phyloP scores from a whole-genome alignment of 2,113 vertebrate genomes.

The Pterophyllum scalare region DNA sequence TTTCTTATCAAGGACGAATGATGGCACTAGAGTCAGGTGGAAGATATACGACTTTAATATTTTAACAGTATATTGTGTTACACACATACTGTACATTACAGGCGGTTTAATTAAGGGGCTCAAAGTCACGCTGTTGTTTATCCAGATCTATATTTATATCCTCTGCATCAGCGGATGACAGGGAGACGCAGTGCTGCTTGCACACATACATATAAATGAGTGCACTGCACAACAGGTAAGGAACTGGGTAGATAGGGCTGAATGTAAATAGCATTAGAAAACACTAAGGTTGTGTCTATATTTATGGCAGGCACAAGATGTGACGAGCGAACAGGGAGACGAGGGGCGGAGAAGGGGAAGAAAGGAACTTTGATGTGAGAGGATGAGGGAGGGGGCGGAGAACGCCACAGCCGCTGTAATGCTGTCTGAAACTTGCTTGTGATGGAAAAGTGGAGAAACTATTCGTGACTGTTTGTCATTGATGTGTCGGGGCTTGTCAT shows the following conservation, averaged over 20 bases:
- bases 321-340: conserved; percentile 17
- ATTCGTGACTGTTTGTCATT: conserved; percentile 42
- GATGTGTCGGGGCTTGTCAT: conserved; percentile 48
- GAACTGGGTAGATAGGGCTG: conserved; percentile 34
- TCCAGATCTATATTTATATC: background rate
- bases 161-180: conserved; percentile 27
- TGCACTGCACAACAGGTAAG: conserved; percentile 29
- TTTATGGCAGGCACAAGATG: conserved; percentile 37
- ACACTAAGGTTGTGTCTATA: conserved; percentile 38
- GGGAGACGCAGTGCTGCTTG: conserved; percentile 28
- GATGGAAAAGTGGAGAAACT: conserved; percentile 28
- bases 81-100: background rate
- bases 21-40: background rate
- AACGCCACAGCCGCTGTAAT: conserved; percentile 28
- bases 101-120: background rate
- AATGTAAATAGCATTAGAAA: conserved; percentile 50
- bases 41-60: background rate
- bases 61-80: background rate
- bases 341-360: background rate
- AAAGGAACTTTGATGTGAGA: conserved; percentile 37
- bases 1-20: background rate
- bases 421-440: conserved; percentile 17
- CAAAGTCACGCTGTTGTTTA: background rate
- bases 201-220: conserved; percentile 46
- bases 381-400: conserved; percentile 14